Base-by-base conservation (phyloP, 1,140 invertebrate genomes). In the Macrosteles quadrilineatus region DNA sequence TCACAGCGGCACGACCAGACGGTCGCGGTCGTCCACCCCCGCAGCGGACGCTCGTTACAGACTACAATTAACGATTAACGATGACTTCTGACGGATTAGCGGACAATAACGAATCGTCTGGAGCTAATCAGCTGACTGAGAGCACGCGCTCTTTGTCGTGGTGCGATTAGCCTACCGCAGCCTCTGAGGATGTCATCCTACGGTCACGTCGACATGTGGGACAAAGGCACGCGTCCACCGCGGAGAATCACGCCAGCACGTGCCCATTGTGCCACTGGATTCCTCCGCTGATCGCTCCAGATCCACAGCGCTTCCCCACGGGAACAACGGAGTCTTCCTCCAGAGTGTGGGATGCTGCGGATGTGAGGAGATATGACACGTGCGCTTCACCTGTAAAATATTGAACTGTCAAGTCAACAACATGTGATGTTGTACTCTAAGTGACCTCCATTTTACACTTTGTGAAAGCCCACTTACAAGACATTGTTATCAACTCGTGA, bases 101-200 rank as follows among this genome's bases (percentile, higher is more conserved):
- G n/a, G 47, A 50, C 47, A 50, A 50, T 50, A 50, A 50, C 47
- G n/a, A 50, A 50, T 50, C 47, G 47, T 50, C 47, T n/a, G 47
- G 6, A 50, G 47, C 47, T 9, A 50, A 50, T 50, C 47, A 17
- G 14, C 4, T 50, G 47, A 19, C n/a, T 4, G 17, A 17, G 36
- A 40, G 47, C 47, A 50, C 47, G 36, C 36, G 36, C 36, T 6
- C 36, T 17, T 9, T 40, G 6, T 6, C 17, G 47, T 17, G 14
- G 14, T 17, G 6, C 47, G 47, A 50, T 50, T 50, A 50, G 47
- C 47, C 47, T 50, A 50, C 47, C 47, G 47, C 47, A 50, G 47
- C 14, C 14, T 21, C 32, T 14, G 47, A 17, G 47, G 47, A 21
- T 19, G 47, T 50, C 47, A 50, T 6, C 47, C 47, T 19, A 21